These are phyloP conservation scores for Aphidius gifuensis DNA, from an alignment of 1,140 invertebrate genomes.

Conservation along the genomic window DNA sequence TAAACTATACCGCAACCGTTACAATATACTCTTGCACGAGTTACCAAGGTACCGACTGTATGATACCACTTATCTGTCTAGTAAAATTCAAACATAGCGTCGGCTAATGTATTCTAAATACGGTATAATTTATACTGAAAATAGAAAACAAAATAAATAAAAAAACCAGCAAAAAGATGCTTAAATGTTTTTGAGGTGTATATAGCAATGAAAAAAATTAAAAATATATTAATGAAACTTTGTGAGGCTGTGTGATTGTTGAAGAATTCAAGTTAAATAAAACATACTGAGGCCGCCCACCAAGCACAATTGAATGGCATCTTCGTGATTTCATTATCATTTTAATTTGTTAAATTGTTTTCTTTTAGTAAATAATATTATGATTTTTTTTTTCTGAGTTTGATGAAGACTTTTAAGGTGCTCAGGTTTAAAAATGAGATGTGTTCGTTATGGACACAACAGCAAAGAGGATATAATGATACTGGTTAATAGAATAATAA, in stretches of 20 bases:
- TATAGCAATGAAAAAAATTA: neutral
- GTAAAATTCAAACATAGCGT: slow-evolving; percentile 28
- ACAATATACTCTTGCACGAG: slow-evolving; percentile 1
- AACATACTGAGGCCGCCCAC: slow-evolving; percentile 29
- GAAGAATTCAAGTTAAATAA: neutral
- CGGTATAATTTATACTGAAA: slow-evolving; percentile 29
- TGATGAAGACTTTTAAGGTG: no score
- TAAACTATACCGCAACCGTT: neutral
- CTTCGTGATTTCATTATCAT: slow-evolving; percentile 23
- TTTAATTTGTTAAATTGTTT: neutral
- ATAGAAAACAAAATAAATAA: slow-evolving; percentile 27
- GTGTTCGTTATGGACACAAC: no score
- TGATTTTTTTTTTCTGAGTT: neutral
- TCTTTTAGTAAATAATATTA: neutral
- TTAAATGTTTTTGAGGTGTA: no score
- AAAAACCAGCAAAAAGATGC: neutral
- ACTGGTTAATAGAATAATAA: no score
- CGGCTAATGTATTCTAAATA: slow-evolving; percentile 42
- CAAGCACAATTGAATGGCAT: slow-evolving; percentile 25
- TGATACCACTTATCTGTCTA: slow-evolving; percentile 15
- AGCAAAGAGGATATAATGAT: no score
- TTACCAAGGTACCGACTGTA: neutral
- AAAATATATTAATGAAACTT: neutral
- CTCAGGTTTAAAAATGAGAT: no score
- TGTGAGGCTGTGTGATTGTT: neutral